Base-by-base conservation (phyloP, 2,113 vertebrate genomes). In the Diadophis punctatus region DNA sequence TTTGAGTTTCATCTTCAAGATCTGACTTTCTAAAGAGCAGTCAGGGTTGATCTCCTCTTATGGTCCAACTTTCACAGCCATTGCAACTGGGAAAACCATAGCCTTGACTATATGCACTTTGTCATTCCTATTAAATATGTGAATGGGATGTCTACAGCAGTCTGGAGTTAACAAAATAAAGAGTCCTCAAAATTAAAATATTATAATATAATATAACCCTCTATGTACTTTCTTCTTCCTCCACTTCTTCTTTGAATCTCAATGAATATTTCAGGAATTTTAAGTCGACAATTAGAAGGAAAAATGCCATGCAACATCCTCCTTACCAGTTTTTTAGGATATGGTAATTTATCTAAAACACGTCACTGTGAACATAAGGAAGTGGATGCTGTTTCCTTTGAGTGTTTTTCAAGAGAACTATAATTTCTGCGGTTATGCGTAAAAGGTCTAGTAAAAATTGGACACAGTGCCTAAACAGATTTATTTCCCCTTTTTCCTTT, bases 381-480 rank as follows among this genome's bases (percentile, higher is more conserved):
- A 94, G 18, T 88, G 56, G 11, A 25, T 60, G 91, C 30, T 51
- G 27, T 88, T 95, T 94, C 16, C 53, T 93, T 2, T 92, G 22
- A 91, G 84, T 92, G 23, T 27, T 94, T 94, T 96, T 92, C 85
- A 91, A 95, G 87, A 91, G 30, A 68, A 88, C 2, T 87, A 18
- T 90, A 93, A 90, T 94, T 80, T 93, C 52, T 93, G 91, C 0
- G 0, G 90, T 96, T 94, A 51, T 95, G 23, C 90, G 18, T 49
- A 90, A 95, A 96, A 94, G 84, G n/a, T 52, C 90, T 94, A 92
- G 87, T 92, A 91, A 93, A 95, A 96, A 96, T 91, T 95, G 5
- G 91, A 94, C 27, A 53, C 20, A 88, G 30, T 89, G 48, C n/a
- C 87, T 94, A 94, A 91, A 3, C 22, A 92, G 49, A 89, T 0